Evolutionary conservation across 2,113 vertebrate species (phyloP), one percentile per base, ranked within the genome.

Genomic region (Petaurus breviceps): DNA sequence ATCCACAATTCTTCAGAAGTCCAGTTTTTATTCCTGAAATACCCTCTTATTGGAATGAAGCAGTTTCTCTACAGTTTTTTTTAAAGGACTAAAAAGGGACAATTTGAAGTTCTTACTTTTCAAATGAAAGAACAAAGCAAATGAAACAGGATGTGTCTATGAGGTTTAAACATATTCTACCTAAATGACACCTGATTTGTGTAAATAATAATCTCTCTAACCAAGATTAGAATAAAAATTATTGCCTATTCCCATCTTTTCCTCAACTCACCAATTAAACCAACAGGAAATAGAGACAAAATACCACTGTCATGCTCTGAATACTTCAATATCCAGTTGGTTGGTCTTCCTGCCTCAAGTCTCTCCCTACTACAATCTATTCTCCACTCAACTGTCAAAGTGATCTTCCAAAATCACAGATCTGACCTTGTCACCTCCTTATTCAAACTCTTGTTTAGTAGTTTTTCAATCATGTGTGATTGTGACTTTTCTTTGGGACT

Each of bases 101-200:
- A 37, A 90, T 53, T 57, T 95, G 46, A 96, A 89, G 46, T 53
- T 91, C 89, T 93, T 92, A 31, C 43, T 94, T 51, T 93, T 90
- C 94, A 89, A 96, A 92, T 43, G 61, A 92, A 92, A 94, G 52
- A 91, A 90, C 3, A 14, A 57, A 93, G 50, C 31, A 91, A 47
- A 92, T 1, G 12, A 94, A 92, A 90, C 57, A 51, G 24, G 91
- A 77, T 24, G 90, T 24, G 31, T 68, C 61, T 68, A 26, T 46
- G 95, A 68, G 91, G 3, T 26, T n/a, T 1, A 47, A 53, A n/a
- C n/a, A 24, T 16, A 12, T 51, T 53, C 19, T 57, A 91, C 84
- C 55, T 53, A 84, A 46, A 92, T 37, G 22, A 8, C 23, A 92
- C 2, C 0, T 91, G 37, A 16, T 84, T 84, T 84, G 12, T 68